Conservation (phyloP, 2,113 vertebrate species). For the Agapornis roseicollis region DNA sequence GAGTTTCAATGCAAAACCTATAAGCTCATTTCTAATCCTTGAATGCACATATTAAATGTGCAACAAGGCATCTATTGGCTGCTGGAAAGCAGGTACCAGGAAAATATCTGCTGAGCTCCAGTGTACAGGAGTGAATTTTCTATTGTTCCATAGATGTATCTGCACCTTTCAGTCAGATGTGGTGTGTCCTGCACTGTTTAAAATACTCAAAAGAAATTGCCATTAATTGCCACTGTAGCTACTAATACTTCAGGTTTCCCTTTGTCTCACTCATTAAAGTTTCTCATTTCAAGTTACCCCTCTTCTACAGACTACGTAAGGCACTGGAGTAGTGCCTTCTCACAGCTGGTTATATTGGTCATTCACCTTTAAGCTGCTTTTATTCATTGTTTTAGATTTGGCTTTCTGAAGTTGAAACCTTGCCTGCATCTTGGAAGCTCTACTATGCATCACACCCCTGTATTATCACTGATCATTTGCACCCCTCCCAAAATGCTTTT, state of each 20-base stretch:
- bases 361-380: neutral
- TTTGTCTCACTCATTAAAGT: neutral
- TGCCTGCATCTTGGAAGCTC: neutral
- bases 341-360: neutral
- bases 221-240: neutral
- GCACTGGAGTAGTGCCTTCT: neutral
- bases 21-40: neutral
- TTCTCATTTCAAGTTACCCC: neutral
- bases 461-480: neutral
- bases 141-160: neutral
- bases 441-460: neutral
- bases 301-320: neutral
- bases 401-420: neutral
- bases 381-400: neutral
- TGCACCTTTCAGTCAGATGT: neutral
- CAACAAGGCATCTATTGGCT: rapidly evolving
- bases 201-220: neutral
- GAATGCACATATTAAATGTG: neutral
- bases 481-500: neutral
- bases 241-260: neutral
- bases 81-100: neutral
- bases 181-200: neutral
- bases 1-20: neutral
- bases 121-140: neutral
- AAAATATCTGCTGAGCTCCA: neutral